Base-by-base conservation (phyloP, 2,888 invertebrate genomes). In the Noctua fimbriata region DNA sequence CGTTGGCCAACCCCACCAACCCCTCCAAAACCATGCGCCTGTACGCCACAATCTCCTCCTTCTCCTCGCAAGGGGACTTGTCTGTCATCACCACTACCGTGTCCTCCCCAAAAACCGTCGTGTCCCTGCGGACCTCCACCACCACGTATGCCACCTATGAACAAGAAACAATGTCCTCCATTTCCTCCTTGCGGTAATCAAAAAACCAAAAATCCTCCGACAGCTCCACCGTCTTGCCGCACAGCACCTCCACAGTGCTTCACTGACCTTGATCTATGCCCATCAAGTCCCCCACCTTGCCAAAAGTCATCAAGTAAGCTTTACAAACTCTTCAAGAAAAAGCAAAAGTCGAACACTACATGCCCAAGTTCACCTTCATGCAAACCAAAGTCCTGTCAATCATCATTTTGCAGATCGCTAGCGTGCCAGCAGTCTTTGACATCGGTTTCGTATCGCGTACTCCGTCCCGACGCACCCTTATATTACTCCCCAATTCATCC, bases 401-500 rank as follows among this genome's bases (percentile, higher is more conserved):
- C 28, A 70, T 41, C 79, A 55, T 76, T 60, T 67, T 75, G 76
- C 74, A 83, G 4, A 72, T 73, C 82, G 32, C 65, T 83, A 70
- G 69, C 80, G 55, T 78, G 82, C 44, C 87, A 84, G 52, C 80
- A 77, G 6, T 69, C 80, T 24, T 21, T 55, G 36, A 32, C 83
- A 55, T 81, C 80, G 7, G 16, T 55, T 58, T 85, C 85, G 9
- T 79, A 21, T 58, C 66, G 14, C 14, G 28, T 63, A 18, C 18
- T 83, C 14, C 65, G 44, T n/a, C 44, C 81, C 49, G 85, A 87
- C 0, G 76, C 85, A 65, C 85, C 85, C 1, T 84, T 58, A 14
- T 76, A 69, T 52, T 85, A 85, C 52, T 89, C 87, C 1, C 87
- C 89, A 1, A 71, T 87, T 49, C 89, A 89, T 71, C 87, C 87